These are phyloP conservation scores for Blennius ocellaris DNA, from an alignment of 2,113 vertebrate species.

Conservation along the genomic window DNA sequence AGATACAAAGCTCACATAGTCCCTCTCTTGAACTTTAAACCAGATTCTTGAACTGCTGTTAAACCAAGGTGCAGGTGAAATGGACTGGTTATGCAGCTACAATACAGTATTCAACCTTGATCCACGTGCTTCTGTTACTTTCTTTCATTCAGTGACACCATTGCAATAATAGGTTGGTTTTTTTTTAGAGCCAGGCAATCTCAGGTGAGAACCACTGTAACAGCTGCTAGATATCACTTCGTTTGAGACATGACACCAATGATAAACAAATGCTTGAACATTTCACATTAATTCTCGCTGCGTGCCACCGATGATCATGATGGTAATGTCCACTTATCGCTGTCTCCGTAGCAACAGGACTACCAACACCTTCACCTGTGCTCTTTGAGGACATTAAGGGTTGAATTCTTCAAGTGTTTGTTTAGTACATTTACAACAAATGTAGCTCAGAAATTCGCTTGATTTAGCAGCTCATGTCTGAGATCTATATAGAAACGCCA, in stretches of 20 bases:
- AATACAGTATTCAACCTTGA: too few species aligned
- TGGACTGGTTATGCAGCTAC: neutral
- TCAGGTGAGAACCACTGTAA: conserved; percentile 10
- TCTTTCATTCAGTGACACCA: conserved; percentile 18
- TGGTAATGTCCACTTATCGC: conserved; percentile 24
- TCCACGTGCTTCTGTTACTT: too few species aligned
- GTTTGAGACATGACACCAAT: conserved; percentile 2
- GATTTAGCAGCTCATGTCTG: too few species aligned
- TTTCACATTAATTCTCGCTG: conserved; percentile 4
- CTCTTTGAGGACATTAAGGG: conserved; percentile 11
- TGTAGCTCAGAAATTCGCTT: neutral
- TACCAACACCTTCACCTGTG: conserved; percentile 37
- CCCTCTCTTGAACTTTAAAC: neutral
- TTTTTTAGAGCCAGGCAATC: conserved; percentile 43
- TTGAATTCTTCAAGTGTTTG: neutral
- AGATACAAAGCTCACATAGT: neutral
- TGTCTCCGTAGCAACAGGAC: conserved; percentile 39
- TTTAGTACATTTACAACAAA: neutral
- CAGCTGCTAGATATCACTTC: conserved; percentile 40
- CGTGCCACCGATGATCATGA: neutral
- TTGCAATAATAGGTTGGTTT: conserved; percentile 18
- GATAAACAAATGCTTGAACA: neutral
- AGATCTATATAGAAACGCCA: too few species aligned
- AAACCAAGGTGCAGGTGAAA: neutral
- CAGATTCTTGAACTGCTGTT: neutral